phyloP scores from a whole-genome alignment of 1,140 invertebrate species.

The Aphaenogaster ashmeadi region DNA sequence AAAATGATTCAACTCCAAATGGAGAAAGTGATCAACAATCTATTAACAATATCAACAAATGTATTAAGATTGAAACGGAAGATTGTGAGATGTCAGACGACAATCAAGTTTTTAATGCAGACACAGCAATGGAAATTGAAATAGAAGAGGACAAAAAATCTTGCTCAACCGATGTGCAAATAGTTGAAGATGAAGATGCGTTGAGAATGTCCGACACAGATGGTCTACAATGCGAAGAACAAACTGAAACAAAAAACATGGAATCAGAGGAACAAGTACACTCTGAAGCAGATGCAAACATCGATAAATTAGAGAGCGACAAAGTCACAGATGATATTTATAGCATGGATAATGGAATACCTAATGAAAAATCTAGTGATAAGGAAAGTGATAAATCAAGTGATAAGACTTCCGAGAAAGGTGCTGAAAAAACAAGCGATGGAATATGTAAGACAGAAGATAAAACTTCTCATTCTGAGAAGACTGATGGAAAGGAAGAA shows the following conservation, averaged over 20 bases:
- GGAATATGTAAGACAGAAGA: slow-evolving; percentile 77
- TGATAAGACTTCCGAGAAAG: slow-evolving; percentile 68
- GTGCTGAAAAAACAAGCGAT: slow-evolving; percentile 66
- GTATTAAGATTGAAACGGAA: slow-evolving; percentile 82
- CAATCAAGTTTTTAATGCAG: slow-evolving; percentile 64
- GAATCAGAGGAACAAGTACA: slow-evolving; percentile 66
- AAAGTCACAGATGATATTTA: slow-evolving; percentile 65
- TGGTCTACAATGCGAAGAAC: slow-evolving; percentile 70
- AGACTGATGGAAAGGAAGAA: slow-evolving; percentile 84
- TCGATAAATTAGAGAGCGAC: slow-evolving; percentile 66
- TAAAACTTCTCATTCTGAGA: slow-evolving; percentile 82
- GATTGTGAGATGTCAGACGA: slow-evolving; percentile 76
- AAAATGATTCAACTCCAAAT: slow-evolving; percentile 73
- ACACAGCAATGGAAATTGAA: slow-evolving; percentile 78
- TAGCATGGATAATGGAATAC: slow-evolving; percentile 52
- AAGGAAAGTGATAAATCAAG: slow-evolving; percentile 74
- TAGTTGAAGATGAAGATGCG: slow-evolving; percentile 83
- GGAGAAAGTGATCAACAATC: slow-evolving; percentile 70
- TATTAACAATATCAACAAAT: slow-evolving; percentile 42
- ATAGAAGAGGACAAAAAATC: slow-evolving; percentile 82
- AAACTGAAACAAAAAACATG: slow-evolving; percentile 59
- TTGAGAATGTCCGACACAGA: slow-evolving; percentile 77
- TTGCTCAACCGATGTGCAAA: slow-evolving; percentile 81
- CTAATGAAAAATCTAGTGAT: slow-evolving; percentile 74
- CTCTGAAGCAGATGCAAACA: slow-evolving; percentile 57